A percentile compares a stretch with the other conserved stretches of the same genome.
Conservation (phyloP, 1,140 invertebrate genomes). For the Zaprionus kolodkinae region DNA sequence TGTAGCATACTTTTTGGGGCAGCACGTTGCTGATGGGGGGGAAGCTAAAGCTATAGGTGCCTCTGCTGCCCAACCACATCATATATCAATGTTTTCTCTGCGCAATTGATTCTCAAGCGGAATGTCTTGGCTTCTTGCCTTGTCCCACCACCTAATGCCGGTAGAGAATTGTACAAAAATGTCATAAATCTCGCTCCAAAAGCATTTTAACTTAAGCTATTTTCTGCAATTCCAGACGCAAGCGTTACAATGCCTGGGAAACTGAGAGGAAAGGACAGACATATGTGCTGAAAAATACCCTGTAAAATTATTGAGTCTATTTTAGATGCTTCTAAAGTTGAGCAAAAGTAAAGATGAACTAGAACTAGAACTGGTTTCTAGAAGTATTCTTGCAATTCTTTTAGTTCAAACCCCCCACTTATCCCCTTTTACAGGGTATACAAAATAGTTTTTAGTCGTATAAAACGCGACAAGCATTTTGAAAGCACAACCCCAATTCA, state of each 20-base stretch:
- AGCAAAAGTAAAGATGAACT: neutral
- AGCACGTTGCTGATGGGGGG: conserved; percentile 2
- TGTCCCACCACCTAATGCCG: neutral
- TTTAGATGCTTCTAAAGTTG: neutral
- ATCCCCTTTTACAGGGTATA: conserved; percentile 3
- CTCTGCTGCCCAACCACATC: neutral
- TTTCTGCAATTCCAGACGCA: conserved; percentile 17
- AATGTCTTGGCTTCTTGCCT: neutral
- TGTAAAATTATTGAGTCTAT: neutral
- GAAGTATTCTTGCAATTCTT: too few relatives aligned
- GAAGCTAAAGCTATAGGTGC: neutral
- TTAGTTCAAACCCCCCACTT: neutral
- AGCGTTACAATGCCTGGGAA: neutral
- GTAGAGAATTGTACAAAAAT: too few relatives aligned
- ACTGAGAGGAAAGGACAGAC: neutral
- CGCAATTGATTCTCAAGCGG: conserved; percentile 15
- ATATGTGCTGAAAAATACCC: conserved; percentile 19
- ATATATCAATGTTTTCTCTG: conserved; percentile 26
- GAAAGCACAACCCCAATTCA: conserved; percentile 56
- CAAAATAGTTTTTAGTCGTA: conserved; percentile 41
- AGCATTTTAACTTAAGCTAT: conserved; percentile 21
- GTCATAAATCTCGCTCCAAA: conserved; percentile 27
- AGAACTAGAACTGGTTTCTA: too few relatives aligned
- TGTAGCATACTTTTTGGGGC: conserved; percentile 38
- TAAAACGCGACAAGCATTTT: conserved; percentile 48